Conservation (phyloP, 2,888 invertebrate genomes). For the Mythimna lalbum region DNA sequence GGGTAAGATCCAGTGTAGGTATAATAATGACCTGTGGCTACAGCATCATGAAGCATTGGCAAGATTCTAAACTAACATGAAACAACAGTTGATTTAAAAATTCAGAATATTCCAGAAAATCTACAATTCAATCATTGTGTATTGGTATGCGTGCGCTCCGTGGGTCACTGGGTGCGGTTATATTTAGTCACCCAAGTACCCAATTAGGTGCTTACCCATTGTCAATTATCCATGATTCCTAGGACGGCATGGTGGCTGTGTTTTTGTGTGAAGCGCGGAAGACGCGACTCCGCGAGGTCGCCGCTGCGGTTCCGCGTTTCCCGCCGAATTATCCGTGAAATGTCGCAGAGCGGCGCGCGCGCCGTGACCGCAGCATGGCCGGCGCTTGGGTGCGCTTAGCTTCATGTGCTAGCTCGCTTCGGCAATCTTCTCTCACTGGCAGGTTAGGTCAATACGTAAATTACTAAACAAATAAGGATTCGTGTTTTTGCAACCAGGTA, state of each 20-base stretch:
- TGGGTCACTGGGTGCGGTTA: conserved; percentile 41
- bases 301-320: conserved; percentile 73
- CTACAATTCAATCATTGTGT: neutral
- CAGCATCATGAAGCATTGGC: neutral
- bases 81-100: neutral
- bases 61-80: conserved; percentile 8
- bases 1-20: too few species aligned
- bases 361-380: conserved; percentile 64
- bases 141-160: neutral
- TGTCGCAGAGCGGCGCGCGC: conserved; percentile 65
- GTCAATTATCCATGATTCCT: conserved; percentile 68
- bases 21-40: too few species aligned
- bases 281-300: conserved; percentile 73
- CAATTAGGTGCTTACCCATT: conserved; percentile 54
- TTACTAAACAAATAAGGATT: conserved; percentile 31
- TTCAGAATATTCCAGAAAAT: neutral
- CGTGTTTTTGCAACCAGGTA: conserved; percentile 11
- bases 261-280: conserved; percentile 76
- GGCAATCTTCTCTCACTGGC: conserved; percentile 15
- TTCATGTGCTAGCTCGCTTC: conserved; percentile 26
- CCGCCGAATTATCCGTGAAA: conserved; percentile 74
- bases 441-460: conserved; percentile 21
- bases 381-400: conserved; percentile 66
- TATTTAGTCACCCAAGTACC: conserved; percentile 50
- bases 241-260: conserved; percentile 59